Base-by-base conservation (phyloP, 2,888 invertebrate species). In the Xanthia togata region DNA sequence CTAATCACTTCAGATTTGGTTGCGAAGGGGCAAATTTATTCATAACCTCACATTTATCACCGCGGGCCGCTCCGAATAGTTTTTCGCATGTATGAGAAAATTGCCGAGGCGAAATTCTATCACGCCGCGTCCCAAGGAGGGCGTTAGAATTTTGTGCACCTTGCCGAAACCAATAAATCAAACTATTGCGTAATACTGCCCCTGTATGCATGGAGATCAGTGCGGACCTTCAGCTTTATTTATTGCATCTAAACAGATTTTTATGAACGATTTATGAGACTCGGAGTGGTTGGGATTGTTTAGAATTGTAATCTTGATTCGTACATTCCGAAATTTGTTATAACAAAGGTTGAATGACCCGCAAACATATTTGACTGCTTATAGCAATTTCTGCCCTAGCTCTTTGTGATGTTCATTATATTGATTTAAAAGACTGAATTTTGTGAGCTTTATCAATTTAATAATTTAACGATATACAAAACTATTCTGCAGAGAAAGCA, bases 111-210 rank as follows among this genome's bases (percentile, higher is more conserved):
- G 84, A 92, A 95, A 96, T 95, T 95, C 94, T 95, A 95, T 94
- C 95, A 95, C 93, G 94, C 89, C 87, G 90, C 89, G 88, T 88
- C 89, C 86, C 88, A 89, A 89, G 88, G 86, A 92, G 93, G 95
- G 94, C 94, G 94, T 94, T 94, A 94, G 95, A 93, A 92, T 91
- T 92, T 91, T 88, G 92, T 94, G 94, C 96, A 96, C 96, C 96
- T 96, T 96, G 94, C 94, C 94, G 91, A 93, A 93, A 93, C 93
- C 94, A 92, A 96, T 96, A 96, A 96, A 96, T 96, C 96, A 96
- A 94, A 95, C 94, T 94, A 95, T 95, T 95, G 93, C 95, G 95
- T 95, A 96, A 96, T 95, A 92, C 93, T 91, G 93, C 93, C 92
- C 92, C 92, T 96, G 92, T 95, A 96, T 96, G 96, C 95, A 96